phyloP scores from a whole-genome alignment of 2,888 invertebrate species.

The Drosophila mettleri region DNA sequence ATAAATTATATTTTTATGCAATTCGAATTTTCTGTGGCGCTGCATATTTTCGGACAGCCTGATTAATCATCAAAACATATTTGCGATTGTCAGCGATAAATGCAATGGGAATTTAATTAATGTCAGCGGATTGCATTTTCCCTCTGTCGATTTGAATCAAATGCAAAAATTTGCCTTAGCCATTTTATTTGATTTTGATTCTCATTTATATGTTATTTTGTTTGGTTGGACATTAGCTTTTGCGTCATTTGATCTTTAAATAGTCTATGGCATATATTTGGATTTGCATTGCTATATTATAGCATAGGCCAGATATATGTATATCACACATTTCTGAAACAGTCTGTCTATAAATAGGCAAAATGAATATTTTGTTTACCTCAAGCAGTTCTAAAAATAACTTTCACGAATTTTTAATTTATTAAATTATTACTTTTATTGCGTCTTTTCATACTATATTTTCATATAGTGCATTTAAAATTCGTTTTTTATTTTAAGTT shows the following conservation, averaged over 20 bases:
- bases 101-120: constrained; percentile 65
- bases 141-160: constrained; percentile 46
- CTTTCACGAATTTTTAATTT: too few species aligned
- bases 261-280: constrained; percentile 15
- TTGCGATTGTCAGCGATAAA: constrained; percentile 60
- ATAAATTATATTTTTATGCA: constrained; percentile 9
- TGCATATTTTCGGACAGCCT: constrained; percentile 31
- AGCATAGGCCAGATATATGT: not conserved
- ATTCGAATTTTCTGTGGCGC: constrained; percentile 21
- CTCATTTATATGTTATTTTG: not conserved
- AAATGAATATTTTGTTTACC: not conserved
- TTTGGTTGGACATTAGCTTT: constrained; percentile 6
- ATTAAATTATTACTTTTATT: not conserved
- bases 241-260: constrained; percentile 45
- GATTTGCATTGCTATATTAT: not conserved
- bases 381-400: not conserved
- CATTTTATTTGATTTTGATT: not conserved
- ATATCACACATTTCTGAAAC: not conserved
- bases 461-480: not conserved
- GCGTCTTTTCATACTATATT: not conserved
- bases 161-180: constrained; percentile 17
- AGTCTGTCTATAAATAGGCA: not conserved
- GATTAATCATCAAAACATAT: constrained; percentile 77
- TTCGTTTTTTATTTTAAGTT: not conserved
- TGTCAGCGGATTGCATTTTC: constrained; percentile 34